phyloP scores from a whole-genome alignment of 1,140 invertebrate genomes.

The Physella acuta region DNA sequence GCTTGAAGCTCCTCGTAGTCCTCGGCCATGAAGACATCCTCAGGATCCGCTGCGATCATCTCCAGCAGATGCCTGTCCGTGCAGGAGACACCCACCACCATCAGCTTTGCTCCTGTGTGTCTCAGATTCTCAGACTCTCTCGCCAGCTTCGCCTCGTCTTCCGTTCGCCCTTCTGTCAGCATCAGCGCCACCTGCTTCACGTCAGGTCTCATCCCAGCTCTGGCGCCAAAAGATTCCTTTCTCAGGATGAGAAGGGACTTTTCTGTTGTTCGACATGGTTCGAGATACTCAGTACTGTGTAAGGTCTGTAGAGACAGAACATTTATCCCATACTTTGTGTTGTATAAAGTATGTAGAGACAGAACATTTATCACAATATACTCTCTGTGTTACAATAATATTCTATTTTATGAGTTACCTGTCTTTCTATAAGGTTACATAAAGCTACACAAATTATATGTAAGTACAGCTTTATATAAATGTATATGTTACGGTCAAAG shows the following conservation, averaged over 20 bases:
- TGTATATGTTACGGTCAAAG: no score
- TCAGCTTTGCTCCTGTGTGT: neutral
- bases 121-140: neutral
- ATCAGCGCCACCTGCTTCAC: neutral
- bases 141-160: neutral
- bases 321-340: neutral
- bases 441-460: neutral
- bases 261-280: neutral
- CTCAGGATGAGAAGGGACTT: neutral
- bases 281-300: neutral
- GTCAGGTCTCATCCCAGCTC: neutral
- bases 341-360: neutral
- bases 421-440: neutral
- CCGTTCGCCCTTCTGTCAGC: neutral
- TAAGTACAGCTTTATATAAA: neutral
- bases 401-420: neutral
- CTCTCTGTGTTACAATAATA: neutral
- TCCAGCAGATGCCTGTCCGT: neutral
- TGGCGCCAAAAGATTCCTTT: neutral
- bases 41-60: neutral
- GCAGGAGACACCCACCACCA: neutral
- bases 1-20: neutral
- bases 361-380: neutral
- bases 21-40: neutral
- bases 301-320: neutral